Evolutionary conservation across 1,140 invertebrate species (phyloP).

Genomic region (Caerostris extrusa): DNA sequence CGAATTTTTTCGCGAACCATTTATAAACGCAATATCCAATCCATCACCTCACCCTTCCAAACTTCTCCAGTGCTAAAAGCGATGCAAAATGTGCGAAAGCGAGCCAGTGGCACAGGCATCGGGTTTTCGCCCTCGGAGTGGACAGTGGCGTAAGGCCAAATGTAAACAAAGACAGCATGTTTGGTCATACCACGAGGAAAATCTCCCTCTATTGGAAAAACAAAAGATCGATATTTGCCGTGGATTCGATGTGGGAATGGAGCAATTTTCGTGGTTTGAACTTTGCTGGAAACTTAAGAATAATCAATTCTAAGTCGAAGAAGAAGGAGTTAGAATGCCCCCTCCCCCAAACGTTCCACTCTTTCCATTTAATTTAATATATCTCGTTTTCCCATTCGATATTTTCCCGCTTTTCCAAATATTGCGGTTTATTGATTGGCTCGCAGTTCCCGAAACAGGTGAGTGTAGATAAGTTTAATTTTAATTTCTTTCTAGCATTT

Average conservation of each 20-base stretch:
- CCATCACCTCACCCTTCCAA: neutral
- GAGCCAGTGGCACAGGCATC: neutral
- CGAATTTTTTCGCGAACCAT: neutral
- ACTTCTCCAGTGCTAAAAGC: neutral
- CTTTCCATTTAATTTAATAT: neutral
- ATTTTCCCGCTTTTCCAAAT: neutral
- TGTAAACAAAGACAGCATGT: conserved; percentile 70
- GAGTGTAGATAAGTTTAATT: neutral
- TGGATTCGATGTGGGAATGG: neutral
- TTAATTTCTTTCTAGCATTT: neutral
- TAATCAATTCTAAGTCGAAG: neutral
- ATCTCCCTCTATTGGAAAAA: conserved; percentile 13
- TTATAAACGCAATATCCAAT: neutral
- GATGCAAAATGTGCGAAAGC: conserved; percentile 1
- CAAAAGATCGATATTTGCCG: conserved; percentile 31
- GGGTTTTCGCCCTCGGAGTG: neutral
- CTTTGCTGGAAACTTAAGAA: neutral
- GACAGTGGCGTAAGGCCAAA: conserved; percentile 57
- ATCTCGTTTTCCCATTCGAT: neutral
- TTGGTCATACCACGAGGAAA: conserved; percentile 27
- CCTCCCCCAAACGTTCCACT: neutral
- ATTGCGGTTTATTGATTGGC: neutral
- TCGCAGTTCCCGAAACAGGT: no score
- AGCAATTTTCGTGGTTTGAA: conserved; percentile 20
- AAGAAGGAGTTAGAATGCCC: neutral